A percentile compares a stretch with the other conserved stretches of the same genome.
Conservation (phyloP, 2,888 invertebrate genomes). For the Euproctis similis region DNA sequence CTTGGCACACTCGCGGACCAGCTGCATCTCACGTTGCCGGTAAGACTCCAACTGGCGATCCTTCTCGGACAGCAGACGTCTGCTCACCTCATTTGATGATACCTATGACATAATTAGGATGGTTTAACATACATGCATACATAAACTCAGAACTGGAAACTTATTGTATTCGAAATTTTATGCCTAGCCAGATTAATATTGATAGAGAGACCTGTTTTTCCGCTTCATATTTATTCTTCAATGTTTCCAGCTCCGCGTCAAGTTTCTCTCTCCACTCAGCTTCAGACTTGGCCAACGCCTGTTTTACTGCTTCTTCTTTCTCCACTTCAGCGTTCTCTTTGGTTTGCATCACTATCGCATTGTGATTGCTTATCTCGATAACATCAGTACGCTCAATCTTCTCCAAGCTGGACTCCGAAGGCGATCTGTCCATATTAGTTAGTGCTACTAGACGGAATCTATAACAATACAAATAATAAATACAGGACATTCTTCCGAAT, state of each 20-base stretch:
- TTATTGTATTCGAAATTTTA: no score
- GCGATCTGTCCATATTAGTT: slow-evolving; percentile 83
- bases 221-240: slow-evolving; percentile 64
- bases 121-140: no score
- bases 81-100: slow-evolving; percentile 79
- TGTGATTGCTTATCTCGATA: slow-evolving; percentile 79
- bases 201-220: slow-evolving; percentile 71
- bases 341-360: slow-evolving; percentile 80
- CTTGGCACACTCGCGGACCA: slow-evolving; percentile 79
- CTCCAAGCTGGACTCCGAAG: slow-evolving; percentile 86
- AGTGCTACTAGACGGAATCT: slow-evolving; percentile 84
- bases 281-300: slow-evolving; percentile 73
- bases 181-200: background rate
- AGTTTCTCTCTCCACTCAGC: slow-evolving; percentile 75
- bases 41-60: slow-evolving; percentile 81
- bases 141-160: no score
- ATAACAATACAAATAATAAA: no score
- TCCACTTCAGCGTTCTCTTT: slow-evolving; percentile 80
- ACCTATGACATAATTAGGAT: no score
- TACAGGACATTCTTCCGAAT: no score
- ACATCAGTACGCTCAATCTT: slow-evolving; percentile 82
- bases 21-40: slow-evolving; percentile 76
- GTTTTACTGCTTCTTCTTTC: slow-evolving; percentile 71
- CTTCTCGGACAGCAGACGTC: slow-evolving; percentile 81
- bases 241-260: slow-evolving; percentile 35